Base-by-base conservation (phyloP, 1,140 invertebrate genomes). In the Phthorimaea operculella region DNA sequence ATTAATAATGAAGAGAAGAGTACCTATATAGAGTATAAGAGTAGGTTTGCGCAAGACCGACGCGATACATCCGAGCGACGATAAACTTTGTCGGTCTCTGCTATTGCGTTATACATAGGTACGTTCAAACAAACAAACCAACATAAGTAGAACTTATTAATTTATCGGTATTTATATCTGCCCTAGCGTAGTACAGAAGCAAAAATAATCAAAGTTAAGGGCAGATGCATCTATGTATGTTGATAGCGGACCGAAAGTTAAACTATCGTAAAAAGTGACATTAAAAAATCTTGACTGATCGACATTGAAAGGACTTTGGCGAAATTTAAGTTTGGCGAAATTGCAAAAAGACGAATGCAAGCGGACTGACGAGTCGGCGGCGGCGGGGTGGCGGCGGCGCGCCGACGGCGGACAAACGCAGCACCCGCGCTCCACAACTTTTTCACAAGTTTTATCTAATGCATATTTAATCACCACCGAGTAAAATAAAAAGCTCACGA, bases 51-150 rank as follows among this genome's bases (percentile, higher is more conserved):
- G 78, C 78, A 83, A 83, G 72, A 65, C 71, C 74, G 73, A 67
- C 74, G 69, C 62, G 65, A 63, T 70, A 78, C 78, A 84, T 84
- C 79, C 81, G 79, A 83, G 61, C 59, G 51, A 66, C 76, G 81
- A 84, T 84, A 84, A 84, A 84, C 72, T 84, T 84, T 84, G 81
- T 84, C 81, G 81, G 79, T 68, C 44, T 57, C 58, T 52, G 51
- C 49, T 12, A 48, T 47, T 58, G 48, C 21, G 48, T 50, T 50
- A 50, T 33, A 28, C 21, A 28, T 28, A 28, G 2, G 21, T 28
- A 28, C 21, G 21, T 28, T 28, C 21, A 28, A 42, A 15, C 11
- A 42, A 28, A 28, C 21, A 28, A 28, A 28, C 21, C 21, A 39
- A 39, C n/a, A 39, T 39, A 39, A 39, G 21, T 39, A 39, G 10